Evolutionary conservation across 30 jellyfish, hydroid and myxozoan species (phyloP).

Genomic region (Phacellophora camtschatica): DNA sequence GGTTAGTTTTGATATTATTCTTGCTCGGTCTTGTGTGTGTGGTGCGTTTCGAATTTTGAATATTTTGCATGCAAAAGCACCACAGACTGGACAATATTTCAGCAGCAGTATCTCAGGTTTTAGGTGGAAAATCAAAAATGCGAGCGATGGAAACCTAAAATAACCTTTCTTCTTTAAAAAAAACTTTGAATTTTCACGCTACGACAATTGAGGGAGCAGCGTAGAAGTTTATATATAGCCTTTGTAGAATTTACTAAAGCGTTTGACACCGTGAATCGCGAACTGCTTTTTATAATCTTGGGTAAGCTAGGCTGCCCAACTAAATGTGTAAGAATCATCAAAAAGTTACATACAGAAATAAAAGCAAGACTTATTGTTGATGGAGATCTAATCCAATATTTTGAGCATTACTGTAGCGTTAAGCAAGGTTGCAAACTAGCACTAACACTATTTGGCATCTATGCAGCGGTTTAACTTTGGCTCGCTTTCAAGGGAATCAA

Average conservation of each 20-base stretch:
- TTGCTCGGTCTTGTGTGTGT: no score
- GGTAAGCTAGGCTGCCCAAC: constrained; percentile 68
- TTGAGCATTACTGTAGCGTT: constrained; percentile 65
- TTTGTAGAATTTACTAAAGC: constrained; percentile 76
- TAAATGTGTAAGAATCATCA: constrained; percentile 43
- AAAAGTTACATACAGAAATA: constrained; percentile 27
- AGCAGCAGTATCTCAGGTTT: no score
- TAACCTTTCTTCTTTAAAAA: no score
- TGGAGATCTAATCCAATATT: constrained; percentile 41
- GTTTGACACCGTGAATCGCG: constrained; percentile 68
- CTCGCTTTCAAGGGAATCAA: constrained; percentile 46
- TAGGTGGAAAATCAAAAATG: no score
- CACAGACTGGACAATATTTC: no score
- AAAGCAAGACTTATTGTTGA: constrained; percentile 61
- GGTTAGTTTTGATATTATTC: no score
- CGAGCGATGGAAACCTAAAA: no score
- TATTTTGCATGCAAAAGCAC: no score
- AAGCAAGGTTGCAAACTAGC: constrained; percentile 69
- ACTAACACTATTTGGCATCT: constrained; percentile 55
- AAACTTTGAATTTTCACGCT: no score
- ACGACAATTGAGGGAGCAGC: no score
- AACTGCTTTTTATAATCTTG: constrained; percentile 28
- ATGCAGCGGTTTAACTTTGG: constrained; percentile 59
- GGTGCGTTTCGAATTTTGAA: no score
- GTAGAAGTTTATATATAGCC: constrained; percentile 53